A percentile compares a stretch with the other conserved stretches of the same genome.
Conservation (phyloP, 2,888 invertebrate species). For the Apamea anceps region DNA sequence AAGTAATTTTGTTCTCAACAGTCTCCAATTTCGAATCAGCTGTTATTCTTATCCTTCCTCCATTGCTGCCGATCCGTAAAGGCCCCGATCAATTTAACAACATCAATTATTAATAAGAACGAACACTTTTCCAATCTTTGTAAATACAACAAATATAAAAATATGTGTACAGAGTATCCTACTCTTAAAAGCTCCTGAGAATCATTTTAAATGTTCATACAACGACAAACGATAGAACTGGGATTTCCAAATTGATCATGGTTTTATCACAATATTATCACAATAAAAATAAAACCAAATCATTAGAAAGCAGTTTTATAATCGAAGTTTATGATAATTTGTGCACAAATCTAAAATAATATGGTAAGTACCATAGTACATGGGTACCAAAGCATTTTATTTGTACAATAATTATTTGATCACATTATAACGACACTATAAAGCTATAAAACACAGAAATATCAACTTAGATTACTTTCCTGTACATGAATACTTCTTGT, state of each 20-base stretch:
- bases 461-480: slow-evolving; percentile 62
- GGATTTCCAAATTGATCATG: slow-evolving; percentile 50
- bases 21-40: slow-evolving; percentile 70
- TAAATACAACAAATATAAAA: slow-evolving; percentile 65
- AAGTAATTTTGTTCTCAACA: slow-evolving; percentile 65
- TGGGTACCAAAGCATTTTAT: slow-evolving; percentile 59
- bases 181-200: slow-evolving; percentile 52
- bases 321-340: slow-evolving; percentile 53
- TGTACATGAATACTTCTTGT: slow-evolving; percentile 65
- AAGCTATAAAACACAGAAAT: slow-evolving; percentile 67
- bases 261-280: slow-evolving; percentile 70
- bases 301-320: slow-evolving; percentile 51
- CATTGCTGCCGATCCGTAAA: slow-evolving; percentile 66
- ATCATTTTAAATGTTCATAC: slow-evolving; percentile 51
- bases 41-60: slow-evolving; percentile 54
- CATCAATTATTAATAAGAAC: slow-evolving; percentile 61
- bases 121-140: slow-evolving; percentile 56
- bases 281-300: slow-evolving; percentile 66
- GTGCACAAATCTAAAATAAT: slow-evolving; percentile 54
- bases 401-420: slow-evolving; percentile 61
- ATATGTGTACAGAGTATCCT: slow-evolving; percentile 60
- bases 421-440: slow-evolving; percentile 62
- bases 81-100: slow-evolving; percentile 67
- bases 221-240: slow-evolving; percentile 57
- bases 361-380: slow-evolving; percentile 64